These are phyloP conservation scores for Meloidogyne hapla DNA, from an alignment of 1,140 invertebrate genomes.

Conservation along the genomic window DNA sequence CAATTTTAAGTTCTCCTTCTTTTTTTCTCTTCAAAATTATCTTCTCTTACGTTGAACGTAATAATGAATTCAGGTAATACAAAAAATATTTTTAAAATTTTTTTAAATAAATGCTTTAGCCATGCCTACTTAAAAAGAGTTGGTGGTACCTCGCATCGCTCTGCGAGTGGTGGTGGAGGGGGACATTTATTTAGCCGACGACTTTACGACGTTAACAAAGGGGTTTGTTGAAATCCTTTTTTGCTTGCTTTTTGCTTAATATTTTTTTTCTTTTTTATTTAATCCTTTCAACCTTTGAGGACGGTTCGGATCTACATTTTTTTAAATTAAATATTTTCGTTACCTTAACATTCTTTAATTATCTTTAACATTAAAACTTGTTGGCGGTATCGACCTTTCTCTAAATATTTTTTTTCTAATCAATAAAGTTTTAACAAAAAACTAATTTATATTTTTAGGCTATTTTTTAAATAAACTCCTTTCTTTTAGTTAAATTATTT, in stretches of 20 bases:
- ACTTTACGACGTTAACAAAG: slow-evolving; percentile 37
- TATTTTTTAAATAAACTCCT: too few relatives aligned
- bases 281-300: too few relatives aligned
- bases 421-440: too few relatives aligned
- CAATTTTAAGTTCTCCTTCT: not conserved
- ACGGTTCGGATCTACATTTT: too few relatives aligned
- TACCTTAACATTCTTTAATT: too few relatives aligned
- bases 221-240: slow-evolving; percentile 14
- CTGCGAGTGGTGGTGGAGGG: slow-evolving; percentile 10
- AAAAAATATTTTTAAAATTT: not conserved
- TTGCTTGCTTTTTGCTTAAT: slow-evolving; percentile 10
- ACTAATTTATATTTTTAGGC: too few relatives aligned
- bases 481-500: not conserved
- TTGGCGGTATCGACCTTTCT: too few relatives aligned
- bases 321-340: too few relatives aligned
- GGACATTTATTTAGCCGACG: slow-evolving; percentile 44
- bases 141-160: not conserved
- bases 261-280: not conserved
- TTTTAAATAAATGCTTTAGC: slow-evolving; percentile 15
- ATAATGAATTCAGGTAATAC: slow-evolving; percentile 45
- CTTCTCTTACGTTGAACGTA: slow-evolving; percentile 56
- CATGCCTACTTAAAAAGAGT: slow-evolving; percentile 24
- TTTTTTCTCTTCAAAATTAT: slow-evolving; percentile 48
- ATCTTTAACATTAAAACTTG: too few relatives aligned
- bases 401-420: too few relatives aligned